Evolutionary conservation across 2,888 invertebrate genomes (phyloP).

Genomic region (Epistrophe grossulariae): DNA sequence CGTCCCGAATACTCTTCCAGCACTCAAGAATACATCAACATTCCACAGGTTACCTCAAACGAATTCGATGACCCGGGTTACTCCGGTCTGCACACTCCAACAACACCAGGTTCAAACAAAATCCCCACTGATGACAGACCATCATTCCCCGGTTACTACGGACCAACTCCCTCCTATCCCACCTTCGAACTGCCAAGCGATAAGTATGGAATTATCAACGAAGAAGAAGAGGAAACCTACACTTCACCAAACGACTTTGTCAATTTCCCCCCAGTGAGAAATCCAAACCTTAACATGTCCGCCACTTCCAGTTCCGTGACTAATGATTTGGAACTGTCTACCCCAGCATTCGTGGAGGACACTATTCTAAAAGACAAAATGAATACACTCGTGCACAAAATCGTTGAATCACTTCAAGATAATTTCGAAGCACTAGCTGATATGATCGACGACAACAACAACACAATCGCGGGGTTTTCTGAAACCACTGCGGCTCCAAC

Average conservation of each 20-base stretch:
- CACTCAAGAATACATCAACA: slow-evolving; percentile 77
- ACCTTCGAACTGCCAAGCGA: slow-evolving; percentile 81
- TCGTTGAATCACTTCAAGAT: slow-evolving; percentile 92
- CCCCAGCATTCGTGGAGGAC: slow-evolving; percentile 91
- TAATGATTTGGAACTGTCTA: slow-evolving; percentile 88
- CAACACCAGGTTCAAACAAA: slow-evolving; percentile 78
- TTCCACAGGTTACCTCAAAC: slow-evolving; percentile 80
- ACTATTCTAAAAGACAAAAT: slow-evolving; percentile 91
- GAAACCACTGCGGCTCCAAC: slow-evolving; percentile 69
- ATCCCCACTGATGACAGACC: slow-evolving; percentile 82
- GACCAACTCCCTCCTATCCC: slow-evolving; percentile 82
- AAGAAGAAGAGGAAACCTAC: slow-evolving; percentile 85
- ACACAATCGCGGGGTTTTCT: slow-evolving; percentile 77
- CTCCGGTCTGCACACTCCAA: slow-evolving; percentile 79
- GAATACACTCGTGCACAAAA: slow-evolving; percentile 92
- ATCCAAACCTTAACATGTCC: slow-evolving; percentile 91
- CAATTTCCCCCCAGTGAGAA: slow-evolving; percentile 93
- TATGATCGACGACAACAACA: slow-evolving; percentile 87
- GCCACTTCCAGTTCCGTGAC: slow-evolving; percentile 85
- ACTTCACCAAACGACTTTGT: slow-evolving; percentile 89
- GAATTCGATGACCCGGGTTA: slow-evolving; percentile 84
- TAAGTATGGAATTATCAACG: slow-evolving; percentile 78
- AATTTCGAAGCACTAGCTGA: slow-evolving; percentile 93
- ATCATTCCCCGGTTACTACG: slow-evolving; percentile 82
- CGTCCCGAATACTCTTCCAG: slow-evolving; percentile 78